Evolutionary conservation across 1,140 invertebrate genomes (phyloP).

Genomic region (Lucilia cuprina): DNA sequence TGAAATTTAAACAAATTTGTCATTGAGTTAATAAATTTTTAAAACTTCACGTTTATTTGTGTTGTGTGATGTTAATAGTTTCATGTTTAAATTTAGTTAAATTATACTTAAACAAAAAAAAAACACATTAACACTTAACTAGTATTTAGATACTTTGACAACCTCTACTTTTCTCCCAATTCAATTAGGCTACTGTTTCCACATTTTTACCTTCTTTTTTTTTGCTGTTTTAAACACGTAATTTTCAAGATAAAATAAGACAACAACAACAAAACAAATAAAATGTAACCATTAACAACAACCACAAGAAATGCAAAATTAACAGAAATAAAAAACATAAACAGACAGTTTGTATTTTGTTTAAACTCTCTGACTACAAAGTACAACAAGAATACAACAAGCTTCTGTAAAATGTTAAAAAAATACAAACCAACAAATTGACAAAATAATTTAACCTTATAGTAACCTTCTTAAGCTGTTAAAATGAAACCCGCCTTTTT

Average conservation of each 20-base stretch:
- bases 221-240: background rate
- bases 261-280: background rate
- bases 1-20: background rate
- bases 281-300: background rate
- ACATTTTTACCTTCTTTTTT: background rate
- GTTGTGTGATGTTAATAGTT: background rate
- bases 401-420: slow-evolving; percentile 3
- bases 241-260: background rate
- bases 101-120: background rate
- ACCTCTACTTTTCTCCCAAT: background rate
- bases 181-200: slow-evolving; percentile 17
- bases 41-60: background rate
- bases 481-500: slow-evolving; percentile 3
- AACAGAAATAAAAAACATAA: background rate
- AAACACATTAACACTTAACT: background rate
- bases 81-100: background rate
- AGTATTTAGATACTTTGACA: background rate
- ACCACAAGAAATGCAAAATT: background rate
- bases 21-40: background rate
- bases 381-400: slow-evolving; percentile 19
- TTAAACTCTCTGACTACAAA: background rate
- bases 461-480: slow-evolving; percentile 18
- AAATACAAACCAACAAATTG: slow-evolving; percentile 29
- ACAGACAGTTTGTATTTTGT: background rate
- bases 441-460: slow-evolving; percentile 40